These are phyloP conservation scores for Yponomeuta plumbellus DNA, from an alignment of 2,888 invertebrate species.

Conservation along the genomic window DNA sequence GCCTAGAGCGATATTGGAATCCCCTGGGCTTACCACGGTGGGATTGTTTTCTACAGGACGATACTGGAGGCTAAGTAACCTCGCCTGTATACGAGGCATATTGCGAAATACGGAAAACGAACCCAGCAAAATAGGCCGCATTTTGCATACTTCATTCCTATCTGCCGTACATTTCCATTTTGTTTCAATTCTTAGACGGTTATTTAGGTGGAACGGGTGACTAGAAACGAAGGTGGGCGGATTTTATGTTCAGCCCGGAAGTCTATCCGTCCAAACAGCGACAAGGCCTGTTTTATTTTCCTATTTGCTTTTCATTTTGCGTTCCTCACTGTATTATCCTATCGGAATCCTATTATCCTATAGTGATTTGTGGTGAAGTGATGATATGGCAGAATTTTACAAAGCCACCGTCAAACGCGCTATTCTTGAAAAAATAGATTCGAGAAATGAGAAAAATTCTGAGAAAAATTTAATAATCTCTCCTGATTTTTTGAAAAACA, in stretches of 20 bases:
- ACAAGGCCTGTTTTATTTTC: not conserved
- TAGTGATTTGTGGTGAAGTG: too few species aligned
- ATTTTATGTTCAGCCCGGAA: not conserved
- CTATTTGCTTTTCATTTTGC: too few species aligned
- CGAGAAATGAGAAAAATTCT: too few species aligned
- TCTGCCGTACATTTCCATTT: not conserved
- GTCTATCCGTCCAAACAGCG: not conserved
- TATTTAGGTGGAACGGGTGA: not conserved
- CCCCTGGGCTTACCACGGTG: not conserved
- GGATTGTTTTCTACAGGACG: not conserved
- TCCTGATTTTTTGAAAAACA: too few species aligned
- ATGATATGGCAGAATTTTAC: too few species aligned
- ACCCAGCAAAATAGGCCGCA: not conserved
- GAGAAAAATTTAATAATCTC: too few species aligned
- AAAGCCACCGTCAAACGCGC: too few species aligned
- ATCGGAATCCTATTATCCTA: too few species aligned
- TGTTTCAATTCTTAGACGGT: not conserved
- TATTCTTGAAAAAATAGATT: too few species aligned
- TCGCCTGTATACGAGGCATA: not conserved
- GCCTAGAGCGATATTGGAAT: not conserved
- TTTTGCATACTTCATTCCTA: slow-evolving; percentile 1
- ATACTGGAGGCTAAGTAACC: not conserved
- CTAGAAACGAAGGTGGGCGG: not conserved
- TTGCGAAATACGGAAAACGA: not conserved
- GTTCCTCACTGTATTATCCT: too few species aligned